Conservation (phyloP, 2,888 invertebrate genomes). For the Anthophora plumipes region DNA sequence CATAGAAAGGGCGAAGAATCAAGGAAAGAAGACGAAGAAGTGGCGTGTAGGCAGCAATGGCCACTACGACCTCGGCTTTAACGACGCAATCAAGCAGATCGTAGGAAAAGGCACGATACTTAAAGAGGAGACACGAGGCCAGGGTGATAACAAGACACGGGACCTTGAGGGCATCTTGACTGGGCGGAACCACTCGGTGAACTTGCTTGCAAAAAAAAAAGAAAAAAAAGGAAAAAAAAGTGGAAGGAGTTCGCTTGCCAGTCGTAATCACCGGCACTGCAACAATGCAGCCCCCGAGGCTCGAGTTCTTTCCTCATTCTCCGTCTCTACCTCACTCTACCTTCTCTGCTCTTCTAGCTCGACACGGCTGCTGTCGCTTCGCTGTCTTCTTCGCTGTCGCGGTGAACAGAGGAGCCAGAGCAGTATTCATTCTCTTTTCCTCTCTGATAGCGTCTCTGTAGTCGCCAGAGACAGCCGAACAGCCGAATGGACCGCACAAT, state of each 20-base stretch:
- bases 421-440: slow-evolving; percentile 37
- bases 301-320: slow-evolving; percentile 53
- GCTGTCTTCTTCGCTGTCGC: slow-evolving; percentile 51
- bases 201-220: slow-evolving; percentile 42
- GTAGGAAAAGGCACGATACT: slow-evolving; percentile 58
- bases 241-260: slow-evolving; percentile 56
- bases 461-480: slow-evolving; percentile 41
- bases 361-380: slow-evolving; percentile 34
- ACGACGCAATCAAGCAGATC: slow-evolving; percentile 65
- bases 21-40: background rate
- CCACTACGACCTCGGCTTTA: slow-evolving; percentile 42
- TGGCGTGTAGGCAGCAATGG: slow-evolving; percentile 17
- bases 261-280: slow-evolving; percentile 77
- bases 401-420: slow-evolving; percentile 8
- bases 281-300: slow-evolving; percentile 74
- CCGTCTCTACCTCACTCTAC: background rate
- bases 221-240: background rate
- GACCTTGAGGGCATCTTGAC: slow-evolving; percentile 63
- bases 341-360: slow-evolving; percentile 29
- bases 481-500: slow-evolving; percentile 64
- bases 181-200: slow-evolving; percentile 56
- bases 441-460: slow-evolving; percentile 36
- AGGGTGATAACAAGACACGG: slow-evolving; percentile 64
- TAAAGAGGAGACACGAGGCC: slow-evolving; percentile 53
- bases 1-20: slow-evolving; percentile 5